Evolutionary conservation across 2,113 vertebrate genomes (phyloP).

Genomic region (Oreochromis tanganicae): DNA sequence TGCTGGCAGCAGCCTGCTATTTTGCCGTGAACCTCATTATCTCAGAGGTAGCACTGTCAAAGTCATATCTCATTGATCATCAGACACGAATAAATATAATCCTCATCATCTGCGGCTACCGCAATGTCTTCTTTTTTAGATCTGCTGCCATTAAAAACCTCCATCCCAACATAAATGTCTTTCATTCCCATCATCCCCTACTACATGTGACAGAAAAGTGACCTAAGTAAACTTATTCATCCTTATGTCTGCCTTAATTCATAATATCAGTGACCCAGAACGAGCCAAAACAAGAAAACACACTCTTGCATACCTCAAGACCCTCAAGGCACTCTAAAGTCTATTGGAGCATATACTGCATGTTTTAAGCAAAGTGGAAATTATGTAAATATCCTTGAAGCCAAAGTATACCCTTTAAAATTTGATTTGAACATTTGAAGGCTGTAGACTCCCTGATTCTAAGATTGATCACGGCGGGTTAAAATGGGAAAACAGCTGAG

Average conservation of each 20-base stretch:
- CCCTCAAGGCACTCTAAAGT: neutral
- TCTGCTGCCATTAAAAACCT: neutral
- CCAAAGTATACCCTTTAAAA: neutral
- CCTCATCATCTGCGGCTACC: neutral
- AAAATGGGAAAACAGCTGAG: neutral
- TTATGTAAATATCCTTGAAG: neutral
- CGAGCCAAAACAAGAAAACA: neutral
- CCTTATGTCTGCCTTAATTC: neutral
- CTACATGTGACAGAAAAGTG: neutral
- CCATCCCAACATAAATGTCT: neutral
- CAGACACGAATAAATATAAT: neutral
- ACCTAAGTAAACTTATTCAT: neutral
- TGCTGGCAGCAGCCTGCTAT: neutral
- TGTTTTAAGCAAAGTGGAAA: neutral
- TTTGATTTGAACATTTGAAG: neutral
- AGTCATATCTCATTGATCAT: neutral
- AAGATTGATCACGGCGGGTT: rapidly evolving
- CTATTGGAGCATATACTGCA: neutral
- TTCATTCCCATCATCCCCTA: neutral
- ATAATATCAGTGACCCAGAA: neutral
- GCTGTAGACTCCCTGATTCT: neutral
- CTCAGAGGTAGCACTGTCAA: neutral
- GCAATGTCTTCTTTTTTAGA: neutral
- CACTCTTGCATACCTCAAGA: neutral
- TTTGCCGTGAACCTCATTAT: neutral